Evolutionary conservation across 2,888 invertebrate species (phyloP), one percentile per base, ranked within the genome.

Genomic region (Nycteola revayana): DNA sequence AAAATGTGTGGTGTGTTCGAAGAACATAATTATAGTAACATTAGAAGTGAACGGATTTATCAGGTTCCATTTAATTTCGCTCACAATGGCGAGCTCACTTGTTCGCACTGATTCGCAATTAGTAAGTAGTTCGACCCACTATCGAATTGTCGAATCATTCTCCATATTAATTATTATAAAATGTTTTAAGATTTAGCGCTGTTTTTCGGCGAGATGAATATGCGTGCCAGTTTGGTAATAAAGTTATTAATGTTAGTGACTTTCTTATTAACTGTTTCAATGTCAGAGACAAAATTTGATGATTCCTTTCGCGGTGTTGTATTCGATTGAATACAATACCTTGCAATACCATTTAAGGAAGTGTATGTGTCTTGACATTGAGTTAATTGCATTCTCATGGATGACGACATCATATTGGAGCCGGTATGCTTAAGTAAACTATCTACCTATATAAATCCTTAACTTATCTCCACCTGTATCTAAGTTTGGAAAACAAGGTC

Each of bases 61-160:
- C 71, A 72, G 79, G 77, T 73, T 70, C 78, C 71, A 77, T 66
- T 73, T 75, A 65, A 71, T 76, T 77, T 75, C 70, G 70, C 74
- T 67, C 62, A 83, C 85, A 85, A 85, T 82, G 71, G 73, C 65
- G 68, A 68, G 62, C 61, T 75, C 69, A 82, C 77, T 84, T 74
- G 80, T 74, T 71, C 72, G 70, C 69, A 74, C 67, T 70, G 75
- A 81, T 83, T 82, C 71, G 82, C 85, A 82, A 85, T 85, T 83
- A 86, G 83, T 81, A 78, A 76, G 74, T 54, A 62, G 63, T 64
- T 58, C 81, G 86, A 85, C 86, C 86, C 65, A 86, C 80, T 75
- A 76, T 73, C 67, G 58, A 75, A 67, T 54, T 75, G 79, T 74
- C 75, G 72, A 82, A 69, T 84, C 81, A 82, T 75, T 60, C 63